These are phyloP conservation scores for Trichonephila clavipes DNA, from an alignment of 1,140 invertebrate species.

Conservation along the genomic window DNA sequence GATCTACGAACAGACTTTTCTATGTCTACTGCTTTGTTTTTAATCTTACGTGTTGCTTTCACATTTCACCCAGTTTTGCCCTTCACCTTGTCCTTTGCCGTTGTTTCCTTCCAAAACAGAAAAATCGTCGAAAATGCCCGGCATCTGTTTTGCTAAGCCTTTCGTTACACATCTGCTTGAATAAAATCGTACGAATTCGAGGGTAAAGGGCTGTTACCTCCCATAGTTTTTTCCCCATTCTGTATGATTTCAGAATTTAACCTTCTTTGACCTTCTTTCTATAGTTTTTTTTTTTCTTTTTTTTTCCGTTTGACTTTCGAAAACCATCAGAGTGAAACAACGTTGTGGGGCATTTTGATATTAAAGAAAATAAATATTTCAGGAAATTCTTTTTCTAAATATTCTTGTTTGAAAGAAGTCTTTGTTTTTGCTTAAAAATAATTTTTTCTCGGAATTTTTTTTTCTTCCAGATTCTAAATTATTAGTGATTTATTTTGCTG, in stretches of 20 bases:
- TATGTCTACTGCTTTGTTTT: not conserved
- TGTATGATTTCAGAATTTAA: slow-evolving; percentile 17
- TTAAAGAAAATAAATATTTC: not conserved
- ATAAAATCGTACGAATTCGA: not conserved
- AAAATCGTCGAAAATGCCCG: slow-evolving; percentile 13
- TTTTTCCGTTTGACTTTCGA: not conserved
- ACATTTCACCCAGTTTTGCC: slow-evolving; percentile 50
- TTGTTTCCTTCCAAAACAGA: slow-evolving; percentile 36
- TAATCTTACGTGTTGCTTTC: not conserved
- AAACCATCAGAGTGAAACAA: not conserved
- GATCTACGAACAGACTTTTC: not conserved
- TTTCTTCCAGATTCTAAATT: too few species aligned
- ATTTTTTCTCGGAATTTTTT: not conserved
- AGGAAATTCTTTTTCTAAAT: not conserved
- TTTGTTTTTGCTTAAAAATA: not conserved
- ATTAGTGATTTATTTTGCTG: too few species aligned
- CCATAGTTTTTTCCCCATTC: not conserved
- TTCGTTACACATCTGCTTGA: slow-evolving; percentile 64
- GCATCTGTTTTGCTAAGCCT: slow-evolving; percentile 62
- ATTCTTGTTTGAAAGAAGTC: not conserved
- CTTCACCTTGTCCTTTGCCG: slow-evolving; percentile 65
- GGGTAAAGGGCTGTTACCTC: slow-evolving; percentile 10
- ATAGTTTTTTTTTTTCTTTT: too few species aligned
- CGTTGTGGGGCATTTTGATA: not conserved
- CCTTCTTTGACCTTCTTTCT: slow-evolving; percentile 9